These are phyloP conservation scores for Lucinisca nassula DNA, from an alignment of 2,888 invertebrate genomes.

Conservation along the genomic window DNA sequence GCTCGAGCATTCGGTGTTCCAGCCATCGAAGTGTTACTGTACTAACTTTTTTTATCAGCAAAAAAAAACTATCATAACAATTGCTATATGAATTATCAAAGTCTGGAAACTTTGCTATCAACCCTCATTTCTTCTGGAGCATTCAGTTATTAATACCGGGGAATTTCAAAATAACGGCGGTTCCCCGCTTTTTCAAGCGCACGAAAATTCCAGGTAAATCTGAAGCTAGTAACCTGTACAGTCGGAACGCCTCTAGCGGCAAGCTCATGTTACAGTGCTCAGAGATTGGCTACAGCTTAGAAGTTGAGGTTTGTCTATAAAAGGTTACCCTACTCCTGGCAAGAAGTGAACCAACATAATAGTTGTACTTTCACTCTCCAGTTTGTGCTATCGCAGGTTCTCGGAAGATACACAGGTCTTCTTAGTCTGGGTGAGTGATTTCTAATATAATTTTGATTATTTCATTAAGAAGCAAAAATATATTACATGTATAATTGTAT, in stretches of 20 bases:
- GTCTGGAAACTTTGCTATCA: not conserved
- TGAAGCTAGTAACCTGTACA: not conserved
- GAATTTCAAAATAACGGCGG: slow-evolving; percentile 5
- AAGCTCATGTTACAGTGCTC: not conserved
- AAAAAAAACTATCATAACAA: too few relatives aligned
- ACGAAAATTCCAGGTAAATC: not conserved
- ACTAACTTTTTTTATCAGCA: too few relatives aligned
- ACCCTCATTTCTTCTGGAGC: not conserved
- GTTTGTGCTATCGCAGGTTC: slow-evolving; percentile 1
- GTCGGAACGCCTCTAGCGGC: slow-evolving; percentile 6
- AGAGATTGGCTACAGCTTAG: not conserved
- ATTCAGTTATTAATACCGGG: not conserved
- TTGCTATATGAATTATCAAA: too few relatives aligned
- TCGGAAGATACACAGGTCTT: not conserved
- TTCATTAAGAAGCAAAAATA: too few relatives aligned
- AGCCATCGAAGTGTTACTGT: too few relatives aligned
- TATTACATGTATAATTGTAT: too few relatives aligned
- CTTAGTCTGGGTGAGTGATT: not conserved
- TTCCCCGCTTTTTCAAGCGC: not conserved
- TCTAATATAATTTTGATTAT: too few relatives aligned
- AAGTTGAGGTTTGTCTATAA: slow-evolving; percentile 37
- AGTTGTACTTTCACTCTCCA: slow-evolving; percentile 11
- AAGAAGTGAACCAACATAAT: not conserved
- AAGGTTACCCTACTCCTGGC: slow-evolving; percentile 31
- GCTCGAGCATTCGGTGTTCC: too few relatives aligned